A percentile compares a stretch with the other conserved stretches of the same genome.
Evolutionary conservation across 2,113 vertebrate genomes (phyloP).

Genomic region (Otus sunia): DNA sequence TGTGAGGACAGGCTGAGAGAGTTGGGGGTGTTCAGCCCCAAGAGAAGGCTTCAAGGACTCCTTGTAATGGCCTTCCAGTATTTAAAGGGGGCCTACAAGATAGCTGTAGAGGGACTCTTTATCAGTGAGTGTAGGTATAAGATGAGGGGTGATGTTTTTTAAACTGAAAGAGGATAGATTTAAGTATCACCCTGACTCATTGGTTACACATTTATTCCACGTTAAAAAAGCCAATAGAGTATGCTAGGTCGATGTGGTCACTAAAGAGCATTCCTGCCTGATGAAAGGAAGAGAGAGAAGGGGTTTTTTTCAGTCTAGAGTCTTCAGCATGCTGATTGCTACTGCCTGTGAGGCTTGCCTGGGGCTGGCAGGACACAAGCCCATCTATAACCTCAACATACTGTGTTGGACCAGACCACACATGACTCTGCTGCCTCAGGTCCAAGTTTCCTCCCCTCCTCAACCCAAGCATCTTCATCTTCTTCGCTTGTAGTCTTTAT

Average conservation of each 20-base stretch:
- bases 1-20: too few relatives aligned
- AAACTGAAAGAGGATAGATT: too few relatives aligned
- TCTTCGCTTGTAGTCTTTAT: not conserved
- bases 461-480: not conserved
- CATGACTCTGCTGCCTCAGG: not conserved
- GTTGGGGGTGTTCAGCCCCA: too few relatives aligned
- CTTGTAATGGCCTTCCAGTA: too few relatives aligned
- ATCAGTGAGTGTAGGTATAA: too few relatives aligned
- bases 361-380: not conserved
- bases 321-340: too few relatives aligned
- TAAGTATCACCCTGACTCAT: not conserved
- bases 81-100: too few relatives aligned
- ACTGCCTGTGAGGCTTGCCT: not conserved
- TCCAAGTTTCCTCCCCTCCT: not conserved
- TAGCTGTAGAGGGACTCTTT: too few relatives aligned
- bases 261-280: not conserved
- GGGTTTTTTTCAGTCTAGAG: not conserved
- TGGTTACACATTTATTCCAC: not conserved
- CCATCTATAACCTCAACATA: not conserved
- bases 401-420: not conserved
- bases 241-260: not conserved
- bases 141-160: too few relatives aligned
- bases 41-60: too few relatives aligned
- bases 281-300: not conserved
- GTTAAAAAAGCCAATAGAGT: not conserved